Base-by-base conservation (phyloP, 2,113 vertebrate species). In the Aleadryas rufinucha region DNA sequence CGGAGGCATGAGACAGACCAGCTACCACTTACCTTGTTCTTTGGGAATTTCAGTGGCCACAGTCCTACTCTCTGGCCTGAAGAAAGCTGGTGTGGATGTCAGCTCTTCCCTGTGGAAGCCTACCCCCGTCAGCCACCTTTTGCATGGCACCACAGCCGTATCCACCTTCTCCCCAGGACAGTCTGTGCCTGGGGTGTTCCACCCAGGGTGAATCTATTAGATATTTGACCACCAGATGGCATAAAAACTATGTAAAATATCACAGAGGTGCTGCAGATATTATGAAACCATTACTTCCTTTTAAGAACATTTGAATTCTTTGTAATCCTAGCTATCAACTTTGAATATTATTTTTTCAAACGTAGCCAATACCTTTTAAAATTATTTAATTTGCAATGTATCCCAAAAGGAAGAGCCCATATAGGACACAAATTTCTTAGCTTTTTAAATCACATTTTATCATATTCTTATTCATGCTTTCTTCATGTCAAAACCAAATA, bases 201-300 rank as follows among this genome's bases (percentile, higher is more conserved):
- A 70, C 11, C n/a, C 28, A 26, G 41, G 39, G 33, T 17, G 41
- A 42, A 11, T 71, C 59, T 82, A 49, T 91, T 74, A 94, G 79
- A 28, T 12, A 57, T 93, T 39, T 90, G 87, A 87, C 97, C 97
- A 97, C 70, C 89, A 97, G 97, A 52, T 97, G 96, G 96, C 96
- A 97, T 93, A 91, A 95, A 97, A 96, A 95, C 91, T 81, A 95
- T 94, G 84, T 66, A 81, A 95, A 95, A 94, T 72, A 76, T 79
- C 60, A 54, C 20, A 42, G 37, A 81, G 18, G 2, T 7, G 4
- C 41, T 78, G 66, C 41, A 44, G 37, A 18, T 63, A 56, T 6
- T 72, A 33, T 20, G 5, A 90, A 63, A 27, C 7, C 30, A 80
- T 59, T 54, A 11, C 10, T 4, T 26, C 7, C 42, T 35, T 65